Base-by-base conservation (phyloP, 2,113 vertebrate species). In the Meleagris gallopavo region DNA sequence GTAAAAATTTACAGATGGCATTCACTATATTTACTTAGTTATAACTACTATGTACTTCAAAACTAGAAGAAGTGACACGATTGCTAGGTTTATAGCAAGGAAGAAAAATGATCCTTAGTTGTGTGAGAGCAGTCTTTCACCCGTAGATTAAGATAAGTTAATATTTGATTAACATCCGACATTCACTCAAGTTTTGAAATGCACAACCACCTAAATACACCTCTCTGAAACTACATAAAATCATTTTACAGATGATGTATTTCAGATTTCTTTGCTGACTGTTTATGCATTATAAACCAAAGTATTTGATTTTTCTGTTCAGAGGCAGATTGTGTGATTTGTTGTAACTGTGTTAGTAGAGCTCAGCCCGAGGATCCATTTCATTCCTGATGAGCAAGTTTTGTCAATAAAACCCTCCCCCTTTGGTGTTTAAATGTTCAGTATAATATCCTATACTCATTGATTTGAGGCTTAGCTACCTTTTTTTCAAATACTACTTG, bases 111-210 rank as follows among this genome's bases (percentile, higher is more conserved):
- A 50, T 73, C 34, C n/a, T 48, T 70, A 73, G 34, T 54, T 48
- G 21, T 58, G 43, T 58, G 67, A 45, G 10, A 76, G 21, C 30
- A 45, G 83, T 62, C 50, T 89, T 88, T 86, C 85, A 77, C 60
- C 79, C 77, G 13, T 65, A 50, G 89, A 86, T 90, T 79, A 62
- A 95, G 48, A n/a, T 69, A 43, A 87, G 32, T 54, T 94, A 79
- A 80, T 93, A 16, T 80, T 91, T 86, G 40, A 86, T 93, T 77
- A 83, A 54, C 34, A 52, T 43, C 64, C 60, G 45, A 20, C 58
- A 19, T 64, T 95, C 83, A 70, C 27, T 74, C 11, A 45, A 54
- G 36, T 89, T 79, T 77, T 77, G 55, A 86, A 90, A 64, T 11
- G 32, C 7, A 22, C 43, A 85, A 6, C 36, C 41, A n/a, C 30